A percentile compares a stretch with the other conserved stretches of the same genome.
Conservation (phyloP, 1,140 invertebrate species). For the Leguminivora glycinivorella region DNA sequence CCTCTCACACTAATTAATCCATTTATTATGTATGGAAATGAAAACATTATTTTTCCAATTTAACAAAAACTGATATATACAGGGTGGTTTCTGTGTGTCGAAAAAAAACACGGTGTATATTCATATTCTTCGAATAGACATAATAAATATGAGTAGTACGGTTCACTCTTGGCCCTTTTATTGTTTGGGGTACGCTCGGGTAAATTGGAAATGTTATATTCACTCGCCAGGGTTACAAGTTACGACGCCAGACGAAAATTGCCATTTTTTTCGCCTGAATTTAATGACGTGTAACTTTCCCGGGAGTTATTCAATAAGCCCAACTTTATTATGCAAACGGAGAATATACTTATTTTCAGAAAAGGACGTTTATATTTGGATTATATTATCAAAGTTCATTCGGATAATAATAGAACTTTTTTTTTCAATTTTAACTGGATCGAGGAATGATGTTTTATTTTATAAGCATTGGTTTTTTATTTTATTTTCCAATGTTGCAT, state of each 20-base stretch:
- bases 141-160: background rate
- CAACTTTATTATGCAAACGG: conserved; percentile 4
- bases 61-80: too few relatives aligned
- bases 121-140: too few relatives aligned
- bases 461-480: too few relatives aligned
- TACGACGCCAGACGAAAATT: conserved; percentile 6
- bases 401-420: too few relatives aligned
- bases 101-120: too few relatives aligned
- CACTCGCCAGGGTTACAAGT: conserved; percentile 13
- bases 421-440: too few relatives aligned
- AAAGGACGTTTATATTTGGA: background rate
- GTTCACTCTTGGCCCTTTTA: background rate
- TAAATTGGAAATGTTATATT: conserved; percentile 27
- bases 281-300: conserved; percentile 24
- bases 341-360: background rate
- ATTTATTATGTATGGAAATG: too few relatives aligned
- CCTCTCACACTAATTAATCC: too few relatives aligned
- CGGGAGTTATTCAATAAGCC: conserved; percentile 15
- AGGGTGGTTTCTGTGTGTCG: too few relatives aligned
- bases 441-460: too few relatives aligned
- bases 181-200: conserved; percentile 2
- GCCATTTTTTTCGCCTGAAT: conserved; percentile 15
- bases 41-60: too few relatives aligned
- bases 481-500: too few relatives aligned
- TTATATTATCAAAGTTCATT: background rate